phyloP scores from a whole-genome alignment of 2,888 invertebrate species.

The Apomyelois bistriatella region DNA sequence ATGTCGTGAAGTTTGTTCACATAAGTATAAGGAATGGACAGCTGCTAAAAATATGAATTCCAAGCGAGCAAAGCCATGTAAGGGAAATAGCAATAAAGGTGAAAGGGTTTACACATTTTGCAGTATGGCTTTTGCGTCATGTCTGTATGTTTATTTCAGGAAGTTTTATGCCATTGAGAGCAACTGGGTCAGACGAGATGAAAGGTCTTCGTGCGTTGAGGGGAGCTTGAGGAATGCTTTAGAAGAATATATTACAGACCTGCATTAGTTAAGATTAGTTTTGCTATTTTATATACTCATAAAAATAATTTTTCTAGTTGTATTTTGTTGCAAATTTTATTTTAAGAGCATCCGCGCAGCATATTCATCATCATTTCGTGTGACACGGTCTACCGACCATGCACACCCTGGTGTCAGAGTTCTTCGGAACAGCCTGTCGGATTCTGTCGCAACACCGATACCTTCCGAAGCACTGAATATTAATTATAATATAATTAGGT shows the following conservation, averaged over 20 bases:
- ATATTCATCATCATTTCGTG: too few relatives aligned
- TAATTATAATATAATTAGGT: too few relatives aligned
- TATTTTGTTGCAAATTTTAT: too few relatives aligned
- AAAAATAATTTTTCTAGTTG: too few relatives aligned
- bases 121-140: background rate
- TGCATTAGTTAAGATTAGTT: background rate
- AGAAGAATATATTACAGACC: background rate
- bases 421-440: too few relatives aligned
- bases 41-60: background rate
- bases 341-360: too few relatives aligned
- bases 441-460: too few relatives aligned
- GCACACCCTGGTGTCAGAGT: too few relatives aligned
- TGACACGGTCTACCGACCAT: too few relatives aligned
- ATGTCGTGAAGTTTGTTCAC: background rate
- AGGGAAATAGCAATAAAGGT: conserved; percentile 3
- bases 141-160: conserved; percentile 3
- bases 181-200: background rate
- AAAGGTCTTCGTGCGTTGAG: background rate
- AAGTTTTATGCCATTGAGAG: conserved; percentile 1
- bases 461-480: too few relatives aligned
- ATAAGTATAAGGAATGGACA: background rate
- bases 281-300: background rate
- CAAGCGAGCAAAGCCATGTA: background rate
- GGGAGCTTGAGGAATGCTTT: background rate
- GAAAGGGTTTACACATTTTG: conserved; percentile 5